A percentile compares a stretch with the other conserved stretches of the same genome.
phyloP scores from a whole-genome alignment of 2,888 invertebrate species.

The Prostheceraeus crozeri region DNA sequence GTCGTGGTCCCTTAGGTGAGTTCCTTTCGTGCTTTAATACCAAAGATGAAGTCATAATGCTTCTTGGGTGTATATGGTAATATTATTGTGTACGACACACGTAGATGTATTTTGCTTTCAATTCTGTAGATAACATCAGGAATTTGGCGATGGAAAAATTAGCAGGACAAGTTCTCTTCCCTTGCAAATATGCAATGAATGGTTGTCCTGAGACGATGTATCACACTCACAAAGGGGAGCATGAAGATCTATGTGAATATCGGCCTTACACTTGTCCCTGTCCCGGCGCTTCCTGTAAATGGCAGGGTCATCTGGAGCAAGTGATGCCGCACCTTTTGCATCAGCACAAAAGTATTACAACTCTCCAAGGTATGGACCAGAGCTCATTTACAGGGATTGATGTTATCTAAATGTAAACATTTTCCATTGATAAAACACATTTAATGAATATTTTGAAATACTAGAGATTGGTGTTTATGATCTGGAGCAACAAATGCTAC shows the following conservation, averaged over 20 bases:
- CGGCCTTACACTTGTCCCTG: conserved; percentile 96
- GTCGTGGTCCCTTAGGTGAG: conserved; percentile 79
- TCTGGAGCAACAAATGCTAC: too few relatives aligned
- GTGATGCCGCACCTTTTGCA: conserved; percentile 96
- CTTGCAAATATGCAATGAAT: conserved; percentile 91
- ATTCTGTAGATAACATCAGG: conserved; percentile 89
- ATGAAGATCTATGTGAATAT: conserved; percentile 95
- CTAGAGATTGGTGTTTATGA: too few relatives aligned
- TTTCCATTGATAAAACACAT: too few relatives aligned
- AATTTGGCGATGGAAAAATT: conserved; percentile 99
- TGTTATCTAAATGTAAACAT: too few relatives aligned
- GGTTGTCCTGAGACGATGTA: conserved; percentile 84
- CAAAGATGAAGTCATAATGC: too few relatives aligned
- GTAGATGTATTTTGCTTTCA: too few relatives aligned
- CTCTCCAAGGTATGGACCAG: conserved; percentile 72
- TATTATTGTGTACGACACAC: too few relatives aligned
- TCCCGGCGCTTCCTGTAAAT: conserved; percentile 97
- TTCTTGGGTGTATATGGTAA: too few relatives aligned
- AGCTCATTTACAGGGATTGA: too few relatives aligned
- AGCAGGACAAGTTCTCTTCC: conserved; percentile 93
- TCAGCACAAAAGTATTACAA: conserved; percentile 86
- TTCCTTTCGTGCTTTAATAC: neutral
- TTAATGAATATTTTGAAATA: too few relatives aligned
- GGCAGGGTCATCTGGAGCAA: conserved; percentile 94
- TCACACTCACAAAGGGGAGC: conserved; percentile 94